Evolutionary conservation across 1,140 invertebrate genomes (phyloP).

Genomic region (Lucilia sericata): DNA sequence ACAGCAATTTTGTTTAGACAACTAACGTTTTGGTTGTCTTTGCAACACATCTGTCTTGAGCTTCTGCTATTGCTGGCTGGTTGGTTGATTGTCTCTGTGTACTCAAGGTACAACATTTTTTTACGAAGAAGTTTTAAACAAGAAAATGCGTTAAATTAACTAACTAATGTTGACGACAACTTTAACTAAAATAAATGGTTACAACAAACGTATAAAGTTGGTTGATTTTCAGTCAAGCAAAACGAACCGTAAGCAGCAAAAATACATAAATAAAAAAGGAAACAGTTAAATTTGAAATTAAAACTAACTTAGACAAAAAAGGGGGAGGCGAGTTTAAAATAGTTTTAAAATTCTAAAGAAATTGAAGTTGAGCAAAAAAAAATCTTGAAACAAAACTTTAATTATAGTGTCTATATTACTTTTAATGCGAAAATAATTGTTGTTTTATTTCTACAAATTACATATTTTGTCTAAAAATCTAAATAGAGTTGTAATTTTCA

Average conservation of each 20-base stretch:
- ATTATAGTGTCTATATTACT: background rate
- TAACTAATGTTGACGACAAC: conserved; percentile 5
- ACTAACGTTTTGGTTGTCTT: background rate
- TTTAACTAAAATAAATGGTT: background rate
- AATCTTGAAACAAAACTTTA: background rate
- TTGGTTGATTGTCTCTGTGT: no score
- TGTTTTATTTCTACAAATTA: background rate
- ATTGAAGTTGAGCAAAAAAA: background rate
- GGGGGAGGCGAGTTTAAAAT: background rate
- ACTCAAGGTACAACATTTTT: background rate
- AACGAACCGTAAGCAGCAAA: background rate
- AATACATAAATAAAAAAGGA: background rate
- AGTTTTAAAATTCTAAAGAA: no score
- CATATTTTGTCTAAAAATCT: background rate
- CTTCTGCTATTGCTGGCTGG: background rate
- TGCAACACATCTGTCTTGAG: background rate
- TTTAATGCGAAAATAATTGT: conserved; percentile 9
- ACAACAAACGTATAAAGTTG: background rate
- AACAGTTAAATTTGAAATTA: no score
- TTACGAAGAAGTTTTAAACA: background rate
- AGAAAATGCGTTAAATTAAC: conserved; percentile 16
- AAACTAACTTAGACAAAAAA: no score
- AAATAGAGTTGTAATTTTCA: background rate
- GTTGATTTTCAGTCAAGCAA: conserved; percentile 2
- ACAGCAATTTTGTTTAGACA: background rate